Conservation (phyloP, 2,113 vertebrate species). For the Oenanthe melanoleuca region DNA sequence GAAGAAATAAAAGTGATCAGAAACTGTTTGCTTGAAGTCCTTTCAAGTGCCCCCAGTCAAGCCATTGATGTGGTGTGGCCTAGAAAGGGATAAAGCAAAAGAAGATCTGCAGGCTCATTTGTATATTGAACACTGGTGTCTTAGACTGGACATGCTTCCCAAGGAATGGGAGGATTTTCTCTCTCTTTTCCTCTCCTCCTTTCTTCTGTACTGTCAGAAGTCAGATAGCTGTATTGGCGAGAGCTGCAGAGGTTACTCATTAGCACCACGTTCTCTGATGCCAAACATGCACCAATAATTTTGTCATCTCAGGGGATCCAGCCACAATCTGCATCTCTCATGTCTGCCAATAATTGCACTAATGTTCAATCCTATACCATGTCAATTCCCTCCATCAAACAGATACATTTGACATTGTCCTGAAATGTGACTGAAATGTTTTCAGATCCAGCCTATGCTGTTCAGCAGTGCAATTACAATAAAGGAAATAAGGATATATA, state of each 20-base stretch:
- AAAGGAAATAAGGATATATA: neutral
- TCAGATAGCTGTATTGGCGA: neutral
- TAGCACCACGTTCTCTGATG: accelerated
- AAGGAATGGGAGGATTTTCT: neutral
- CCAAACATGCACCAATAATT: neutral
- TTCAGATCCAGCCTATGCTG: neutral
- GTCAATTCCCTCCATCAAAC: neutral
- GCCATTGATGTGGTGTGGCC: neutral
- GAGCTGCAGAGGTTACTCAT: neutral
- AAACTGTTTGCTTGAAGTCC: neutral
- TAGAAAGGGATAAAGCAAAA: neutral
- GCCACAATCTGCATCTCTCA: neutral
- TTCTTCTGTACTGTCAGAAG: neutral
- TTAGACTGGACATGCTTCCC: neutral
- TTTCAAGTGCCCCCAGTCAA: neutral
- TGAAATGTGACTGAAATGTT: neutral
- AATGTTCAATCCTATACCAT: neutral
- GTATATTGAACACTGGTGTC: neutral
- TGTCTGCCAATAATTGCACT: neutral
- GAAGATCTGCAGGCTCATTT: neutral
- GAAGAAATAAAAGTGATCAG: neutral
- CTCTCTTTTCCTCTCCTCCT: neutral
- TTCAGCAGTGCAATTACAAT: neutral
- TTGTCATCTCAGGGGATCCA: neutral
- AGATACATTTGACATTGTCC: neutral